A percentile compares a stretch with the other conserved stretches of the same genome.
Evolutionary conservation across 2,888 invertebrate genomes (phyloP).

Genomic region (Ashinkailepas kermadecensis): DNA sequence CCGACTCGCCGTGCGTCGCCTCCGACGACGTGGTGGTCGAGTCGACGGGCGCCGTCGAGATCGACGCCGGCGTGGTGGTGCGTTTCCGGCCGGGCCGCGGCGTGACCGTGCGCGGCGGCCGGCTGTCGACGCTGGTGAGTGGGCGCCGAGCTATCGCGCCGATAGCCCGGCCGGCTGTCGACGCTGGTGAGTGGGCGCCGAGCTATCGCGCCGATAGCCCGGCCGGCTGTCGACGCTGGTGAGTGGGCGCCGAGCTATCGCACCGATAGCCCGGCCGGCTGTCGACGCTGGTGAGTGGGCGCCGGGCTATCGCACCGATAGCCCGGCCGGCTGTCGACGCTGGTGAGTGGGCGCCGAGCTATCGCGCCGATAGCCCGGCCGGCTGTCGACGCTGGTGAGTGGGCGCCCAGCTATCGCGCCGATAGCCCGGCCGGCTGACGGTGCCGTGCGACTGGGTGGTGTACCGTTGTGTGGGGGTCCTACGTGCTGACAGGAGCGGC

Average conservation of each 20-base stretch:
- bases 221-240: neutral
- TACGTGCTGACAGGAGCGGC: no score
- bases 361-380: neutral
- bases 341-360: neutral
- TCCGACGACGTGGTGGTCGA: constrained; percentile 30
- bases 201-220: no score
- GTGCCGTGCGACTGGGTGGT: no score
- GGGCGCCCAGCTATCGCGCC: neutral
- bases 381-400: neutral
- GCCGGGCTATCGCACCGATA: no score
- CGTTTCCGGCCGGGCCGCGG: constrained; percentile 33
- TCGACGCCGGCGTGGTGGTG: constrained; percentile 31
- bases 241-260: neutral
- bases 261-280: neutral
- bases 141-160: neutral
- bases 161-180: no score
- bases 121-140: neutral
- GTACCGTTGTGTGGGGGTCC: no score
- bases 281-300: neutral
- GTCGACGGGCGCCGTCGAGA: constrained; percentile 26
- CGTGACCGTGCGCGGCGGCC: constrained; percentile 30
- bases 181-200: neutral
- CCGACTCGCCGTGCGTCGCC: constrained; percentile 30
- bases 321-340: neutral
- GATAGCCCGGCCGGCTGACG: no score